Evolutionary conservation across 2,888 invertebrate genomes (phyloP), one percentile per base, ranked within the genome.

Genomic region (Chymomyza caudatula): DNA sequence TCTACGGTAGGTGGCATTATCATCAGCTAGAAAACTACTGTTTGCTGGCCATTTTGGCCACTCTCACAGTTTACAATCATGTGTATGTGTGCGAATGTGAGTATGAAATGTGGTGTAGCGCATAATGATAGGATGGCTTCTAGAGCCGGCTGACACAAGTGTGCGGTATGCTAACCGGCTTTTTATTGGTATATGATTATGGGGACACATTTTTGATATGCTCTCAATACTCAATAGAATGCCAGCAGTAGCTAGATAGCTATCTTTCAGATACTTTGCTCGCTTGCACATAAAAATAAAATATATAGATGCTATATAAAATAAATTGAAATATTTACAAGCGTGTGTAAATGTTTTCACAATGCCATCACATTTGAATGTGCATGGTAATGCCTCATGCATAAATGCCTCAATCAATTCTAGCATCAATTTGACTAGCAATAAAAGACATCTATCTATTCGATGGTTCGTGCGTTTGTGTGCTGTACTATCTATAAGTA

Each of bases 321-420:
- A 80, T 84, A 82, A 85, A 81, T 81, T 81, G 85, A 85, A 81
- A 85, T 80, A 80, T 85, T 85, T 85, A 80, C 85, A 85, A 82
- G 82, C 79, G 53, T 67, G 68, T 74, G 79, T 74, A 82, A 85
- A 82, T 80, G 79, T 76, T 78, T 76, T 71, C 77, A 80, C 82
- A 80, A 69, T 73, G 69, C 61, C 51, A 51, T 71, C 71, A 78
- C 82, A 82, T 80, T 82, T 78, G 69, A 78, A 76, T 78, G 51
- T 23, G 53, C 53, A 51, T 51, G 17, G 19, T 51, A 51, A 51
- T 51, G 19, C 29, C 11, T 37, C 29, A 37, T 37, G 29, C 29
- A 37, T 37, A 37, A 47, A 17, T 47, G 47, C 25, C 53, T 53
- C 53, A 53, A 53, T 53, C 53, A 53, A 53, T 23, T 53, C 53